These are phyloP conservation scores for Lasioglossum vierecki DNA, from an alignment of 2,888 invertebrate genomes.

Conservation along the genomic window DNA sequence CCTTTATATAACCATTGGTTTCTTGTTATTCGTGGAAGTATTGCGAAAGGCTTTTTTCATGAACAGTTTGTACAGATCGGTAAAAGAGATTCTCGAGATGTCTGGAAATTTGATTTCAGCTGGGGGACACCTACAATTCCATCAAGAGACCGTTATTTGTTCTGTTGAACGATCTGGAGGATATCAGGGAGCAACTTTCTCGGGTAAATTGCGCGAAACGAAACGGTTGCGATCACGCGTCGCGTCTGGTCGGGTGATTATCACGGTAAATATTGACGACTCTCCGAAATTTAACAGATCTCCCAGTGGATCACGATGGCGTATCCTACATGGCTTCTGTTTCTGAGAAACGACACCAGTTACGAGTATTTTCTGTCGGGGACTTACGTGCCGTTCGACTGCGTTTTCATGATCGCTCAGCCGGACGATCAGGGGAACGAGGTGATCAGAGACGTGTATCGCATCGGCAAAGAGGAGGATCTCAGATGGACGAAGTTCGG, in stretches of 20 bases:
- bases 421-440: slow-evolving; percentile 60
- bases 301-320: slow-evolving; percentile 80
- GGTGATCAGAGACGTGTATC: slow-evolving; percentile 78
- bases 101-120: slow-evolving; percentile 64
- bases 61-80: too few relatives aligned
- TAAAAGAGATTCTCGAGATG: too few relatives aligned
- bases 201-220: slow-evolving; percentile 68
- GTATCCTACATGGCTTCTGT: slow-evolving; percentile 81
- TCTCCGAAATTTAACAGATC: slow-evolving; percentile 61
- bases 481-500: slow-evolving; percentile 73
- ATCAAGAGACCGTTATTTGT: slow-evolving; percentile 81
- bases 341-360: slow-evolving; percentile 74
- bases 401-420: slow-evolving; percentile 74
- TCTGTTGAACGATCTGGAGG: slow-evolving; percentile 77
- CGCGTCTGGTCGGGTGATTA: neutral
- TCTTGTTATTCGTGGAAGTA: too few relatives aligned
- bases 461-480: slow-evolving; percentile 69
- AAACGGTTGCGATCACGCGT: neutral
- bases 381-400: slow-evolving; percentile 79
- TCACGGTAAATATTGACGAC: neutral
- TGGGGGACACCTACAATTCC: slow-evolving; percentile 75
- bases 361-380: slow-evolving; percentile 74
- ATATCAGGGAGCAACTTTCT: slow-evolving; percentile 73
- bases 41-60: too few relatives aligned
- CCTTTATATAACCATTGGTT: too few relatives aligned